A percentile compares a stretch with the other conserved stretches of the same genome.
These are phyloP conservation scores for Caenorhabditis becei DNA, from an alignment of 2,888 invertebrate genomes.

Conservation along the genomic window DNA sequence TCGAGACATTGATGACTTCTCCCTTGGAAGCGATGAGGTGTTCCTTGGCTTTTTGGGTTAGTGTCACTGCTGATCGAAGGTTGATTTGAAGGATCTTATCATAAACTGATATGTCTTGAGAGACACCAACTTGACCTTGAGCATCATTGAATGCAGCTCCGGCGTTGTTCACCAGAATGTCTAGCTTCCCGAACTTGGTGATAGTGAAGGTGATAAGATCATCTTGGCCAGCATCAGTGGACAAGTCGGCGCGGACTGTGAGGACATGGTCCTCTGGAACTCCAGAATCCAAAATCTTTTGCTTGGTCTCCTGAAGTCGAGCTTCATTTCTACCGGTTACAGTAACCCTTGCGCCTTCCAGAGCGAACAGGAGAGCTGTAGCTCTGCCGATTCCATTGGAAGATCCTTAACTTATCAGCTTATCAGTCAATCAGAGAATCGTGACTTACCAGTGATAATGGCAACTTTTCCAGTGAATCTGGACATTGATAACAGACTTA, in stretches of 20 bases:
- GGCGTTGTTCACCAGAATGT: slow-evolving; percentile 52
- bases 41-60: slow-evolving; percentile 42
- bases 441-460: slow-evolving; percentile 27
- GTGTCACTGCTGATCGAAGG: slow-evolving; percentile 36
- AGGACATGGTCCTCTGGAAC: slow-evolving; percentile 22
- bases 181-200: slow-evolving; percentile 32
- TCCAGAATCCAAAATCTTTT: slow-evolving; percentile 31
- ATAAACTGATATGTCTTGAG: slow-evolving; percentile 9
- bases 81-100: slow-evolving; percentile 32
- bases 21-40: slow-evolving; percentile 39
- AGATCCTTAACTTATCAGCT: slow-evolving; percentile 38
- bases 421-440: slow-evolving; percentile 49
- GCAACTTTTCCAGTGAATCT: slow-evolving; percentile 35
- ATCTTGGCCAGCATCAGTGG: slow-evolving; percentile 19
- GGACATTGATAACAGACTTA: background rate
- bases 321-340: slow-evolving; percentile 35
- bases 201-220: slow-evolving; percentile 30
- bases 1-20: slow-evolving; percentile 56
- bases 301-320: slow-evolving; percentile 26
- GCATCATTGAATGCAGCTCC: slow-evolving; percentile 23
- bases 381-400: slow-evolving; percentile 44
- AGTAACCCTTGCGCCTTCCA: slow-evolving; percentile 40
- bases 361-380: slow-evolving; percentile 26
- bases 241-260: slow-evolving; percentile 22
- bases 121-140: slow-evolving; percentile 10